Base-by-base conservation (phyloP, 2,113 vertebrate species). In the Panurus biarmicus region DNA sequence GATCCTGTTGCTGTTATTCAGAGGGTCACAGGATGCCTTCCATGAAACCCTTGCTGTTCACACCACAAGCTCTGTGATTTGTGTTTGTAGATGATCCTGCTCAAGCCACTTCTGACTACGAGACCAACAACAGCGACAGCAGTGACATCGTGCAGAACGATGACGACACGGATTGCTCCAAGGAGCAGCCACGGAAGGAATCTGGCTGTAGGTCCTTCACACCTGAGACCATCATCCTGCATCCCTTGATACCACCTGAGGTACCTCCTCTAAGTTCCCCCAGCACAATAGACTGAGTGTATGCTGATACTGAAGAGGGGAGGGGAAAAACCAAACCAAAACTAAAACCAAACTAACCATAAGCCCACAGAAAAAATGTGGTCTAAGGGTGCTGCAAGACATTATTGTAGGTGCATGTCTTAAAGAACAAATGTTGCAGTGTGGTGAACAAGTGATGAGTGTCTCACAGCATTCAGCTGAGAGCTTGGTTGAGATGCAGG, bases 61-160 rank as follows among this genome's bases (percentile, higher is more conserved):
- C 42, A 12, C 44, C 74, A 16, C 83, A 35, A 72, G 31, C 62
- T 84, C 28, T 92, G 90, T 74, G 79, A 29, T 94, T 96, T 96
- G 36, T n/a, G 35, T 96, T 96, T 96, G 82, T 87, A 98, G 99
- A 99, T 82, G 99, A 99, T 85, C 96, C 96, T 69, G 97, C 97
- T 1, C 98, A 98, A 78, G 97, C 97, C 93, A 99, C 99, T 31
- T 99, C 99, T 44, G 99, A 99, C 96, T 99, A 99, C 8, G 99
- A 99, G 97, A 99, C 98, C 96, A 99, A 99, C 97, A 98, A 99
- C 98, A 99, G 99, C 16, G 99, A 99, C 93, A 98, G 98, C 98
- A 99, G 99, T 5, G 98, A 99, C 94, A 98, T 99, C 28, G 97
- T 98, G 36, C 99, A 98, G 85, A 98, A 98, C 11, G 98, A 99